phyloP scores from a whole-genome alignment of 2,888 invertebrate species.

The Diaprepes abbreviatus region DNA sequence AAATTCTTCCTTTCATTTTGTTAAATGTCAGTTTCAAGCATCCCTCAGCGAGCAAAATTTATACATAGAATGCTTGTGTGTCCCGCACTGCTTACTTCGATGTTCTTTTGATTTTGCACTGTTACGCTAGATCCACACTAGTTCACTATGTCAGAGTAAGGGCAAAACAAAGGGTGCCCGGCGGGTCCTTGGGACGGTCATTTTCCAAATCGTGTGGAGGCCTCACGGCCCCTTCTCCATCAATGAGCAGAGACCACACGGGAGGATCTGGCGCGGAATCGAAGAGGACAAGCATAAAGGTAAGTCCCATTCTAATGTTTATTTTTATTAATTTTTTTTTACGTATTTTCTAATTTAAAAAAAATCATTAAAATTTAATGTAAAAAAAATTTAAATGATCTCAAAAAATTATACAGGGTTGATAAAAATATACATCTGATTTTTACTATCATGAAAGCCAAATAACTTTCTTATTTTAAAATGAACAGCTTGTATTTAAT shows the following conservation, averaged over 20 bases:
- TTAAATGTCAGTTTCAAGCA: background rate
- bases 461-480: too few relatives aligned
- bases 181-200: conserved; percentile 76
- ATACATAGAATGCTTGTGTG: conserved; percentile 66
- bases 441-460: too few relatives aligned
- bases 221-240: conserved; percentile 63
- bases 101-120: conserved; percentile 65
- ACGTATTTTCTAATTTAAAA: too few relatives aligned
- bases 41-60: conserved; percentile 21
- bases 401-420: too few relatives aligned
- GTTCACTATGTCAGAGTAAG: conserved; percentile 72
- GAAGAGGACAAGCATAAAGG: conserved; percentile 53
- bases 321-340: background rate
- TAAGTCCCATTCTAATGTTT: conserved; percentile 47
- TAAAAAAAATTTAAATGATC: too few relatives aligned
- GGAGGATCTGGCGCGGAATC: conserved; percentile 62
- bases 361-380: too few relatives aligned
- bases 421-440: too few relatives aligned
- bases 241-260: conserved; percentile 66
- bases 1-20: too few relatives aligned
- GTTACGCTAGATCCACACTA: conserved; percentile 68
- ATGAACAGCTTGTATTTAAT: too few relatives aligned
- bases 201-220: conserved; percentile 77
- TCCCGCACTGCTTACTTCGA: conserved; percentile 55
- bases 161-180: conserved; percentile 75